These are phyloP conservation scores for Premnoplex brunnescens DNA, from an alignment of 2,797 vertebrate species.

Conservation along the genomic window DNA sequence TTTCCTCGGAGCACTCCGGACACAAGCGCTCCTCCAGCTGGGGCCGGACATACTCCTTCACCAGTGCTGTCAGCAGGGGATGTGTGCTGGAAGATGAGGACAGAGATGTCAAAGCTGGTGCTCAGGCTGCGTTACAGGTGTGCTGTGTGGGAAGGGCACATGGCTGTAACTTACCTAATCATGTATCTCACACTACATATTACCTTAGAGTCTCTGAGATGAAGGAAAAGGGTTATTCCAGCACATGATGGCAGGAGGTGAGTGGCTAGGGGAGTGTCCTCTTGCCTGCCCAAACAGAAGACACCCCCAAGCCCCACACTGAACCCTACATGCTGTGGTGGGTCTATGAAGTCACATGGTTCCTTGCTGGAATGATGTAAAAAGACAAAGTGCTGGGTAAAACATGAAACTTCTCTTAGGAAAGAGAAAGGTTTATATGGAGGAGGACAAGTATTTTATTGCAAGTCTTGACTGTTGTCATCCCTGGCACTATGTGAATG, in stretches of 20 bases:
- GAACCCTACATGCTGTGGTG: background rate
- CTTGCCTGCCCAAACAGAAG: background rate
- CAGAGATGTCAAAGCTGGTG: conserved; percentile 88
- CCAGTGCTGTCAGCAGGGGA: conserved; percentile 92
- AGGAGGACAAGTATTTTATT: background rate
- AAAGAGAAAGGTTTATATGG: background rate
- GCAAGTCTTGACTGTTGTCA: background rate
- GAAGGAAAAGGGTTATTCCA: background rate
- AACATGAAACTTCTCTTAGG: background rate
- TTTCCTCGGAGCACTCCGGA: conserved; percentile 76
- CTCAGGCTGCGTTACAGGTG: conserved; percentile 92
- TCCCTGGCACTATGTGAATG: background rate
- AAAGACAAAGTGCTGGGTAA: background rate
- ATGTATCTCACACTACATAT: rapidly evolving
- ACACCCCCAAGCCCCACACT: background rate
- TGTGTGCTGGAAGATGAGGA: conserved; percentile 89
- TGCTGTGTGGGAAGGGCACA: background rate
- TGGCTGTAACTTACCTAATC: rapidly evolving
- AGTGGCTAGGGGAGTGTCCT: background rate
- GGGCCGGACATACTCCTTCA: conserved; percentile 96
- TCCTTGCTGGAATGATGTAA: background rate
- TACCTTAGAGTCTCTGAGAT: rapidly evolving
- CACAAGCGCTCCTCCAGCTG: conserved; percentile 95
- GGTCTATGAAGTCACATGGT: background rate
- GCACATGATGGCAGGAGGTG: background rate